Evolutionary conservation across 2,113 vertebrate species (phyloP).

Genomic region (Martes martes): DNA sequence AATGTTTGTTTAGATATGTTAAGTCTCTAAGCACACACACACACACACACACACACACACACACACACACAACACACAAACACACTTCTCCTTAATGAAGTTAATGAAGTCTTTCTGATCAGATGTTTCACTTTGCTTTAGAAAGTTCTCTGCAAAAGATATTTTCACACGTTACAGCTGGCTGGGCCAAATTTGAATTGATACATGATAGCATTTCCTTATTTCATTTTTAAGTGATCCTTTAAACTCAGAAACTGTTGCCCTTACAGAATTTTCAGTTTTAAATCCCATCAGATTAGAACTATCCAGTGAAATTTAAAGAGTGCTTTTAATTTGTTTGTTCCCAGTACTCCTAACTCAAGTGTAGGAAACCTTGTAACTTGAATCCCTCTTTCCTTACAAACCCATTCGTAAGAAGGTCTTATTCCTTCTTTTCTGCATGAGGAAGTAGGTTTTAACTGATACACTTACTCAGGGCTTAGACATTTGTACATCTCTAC

Average conservation of each 20-base stretch:
- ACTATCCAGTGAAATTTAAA: background rate
- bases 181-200: background rate
- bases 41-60: too few species aligned
- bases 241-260: background rate
- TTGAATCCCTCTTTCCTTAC: background rate
- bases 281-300: background rate
- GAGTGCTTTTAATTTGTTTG: background rate
- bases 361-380: background rate
- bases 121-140: background rate
- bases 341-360: background rate
- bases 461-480: background rate
- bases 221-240: background rate
- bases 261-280: background rate
- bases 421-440: background rate
- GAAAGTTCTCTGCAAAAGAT: background rate
- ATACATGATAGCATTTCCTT: background rate
- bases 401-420: background rate
- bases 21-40: background rate
- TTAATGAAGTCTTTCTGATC: background rate
- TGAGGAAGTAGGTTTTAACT: background rate
- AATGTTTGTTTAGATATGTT: background rate
- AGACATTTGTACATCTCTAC: background rate
- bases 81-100: background rate
- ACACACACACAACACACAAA: too few species aligned
- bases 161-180: conserved; percentile 6